Conservation (phyloP, 2,888 invertebrate genomes). For the Hyposoter dolosus region DNA sequence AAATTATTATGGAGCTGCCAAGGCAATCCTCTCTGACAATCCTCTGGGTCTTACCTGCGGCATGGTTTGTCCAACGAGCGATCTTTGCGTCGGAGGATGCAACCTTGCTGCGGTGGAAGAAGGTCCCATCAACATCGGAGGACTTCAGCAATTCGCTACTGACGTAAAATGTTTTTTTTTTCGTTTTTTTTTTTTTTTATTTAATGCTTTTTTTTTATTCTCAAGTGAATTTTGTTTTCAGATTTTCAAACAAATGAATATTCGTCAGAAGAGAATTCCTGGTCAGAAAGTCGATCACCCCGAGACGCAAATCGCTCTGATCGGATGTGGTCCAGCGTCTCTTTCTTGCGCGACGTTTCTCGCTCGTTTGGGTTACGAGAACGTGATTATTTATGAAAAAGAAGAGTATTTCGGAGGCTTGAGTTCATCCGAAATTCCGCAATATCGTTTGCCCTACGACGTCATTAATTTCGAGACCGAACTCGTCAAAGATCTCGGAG, state of each 20-base stretch:
- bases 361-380: constrained; percentile 95
- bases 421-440: constrained; percentile 98
- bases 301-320: constrained; percentile 91
- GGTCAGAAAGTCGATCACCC: constrained; percentile 86
- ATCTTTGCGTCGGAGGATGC: constrained; percentile 99
- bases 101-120: constrained; percentile 98
- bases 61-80: constrained; percentile 99
- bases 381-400: constrained; percentile 97
- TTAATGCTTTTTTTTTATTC: not conserved
- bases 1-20: constrained; percentile 99
- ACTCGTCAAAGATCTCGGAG: constrained; percentile 96
- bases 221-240: constrained; percentile 79
- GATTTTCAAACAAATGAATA: constrained; percentile 97
- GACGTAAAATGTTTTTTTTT: constrained; percentile 93
- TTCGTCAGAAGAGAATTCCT: constrained; percentile 94
- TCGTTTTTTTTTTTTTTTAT: constrained; percentile 25
- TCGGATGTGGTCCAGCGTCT: constrained; percentile 98
- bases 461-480: constrained; percentile 97
- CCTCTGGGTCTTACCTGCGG: constrained; percentile 97
- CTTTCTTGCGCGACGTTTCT: constrained; percentile 98
- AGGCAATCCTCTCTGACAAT: constrained; percentile 98
- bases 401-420: constrained; percentile 95
- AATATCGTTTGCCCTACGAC: constrained; percentile 96
- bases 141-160: constrained; percentile 98
- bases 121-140: constrained; percentile 99